phyloP scores from a whole-genome alignment of 2,797 vertebrate species.

The Squalus acanthias region DNA sequence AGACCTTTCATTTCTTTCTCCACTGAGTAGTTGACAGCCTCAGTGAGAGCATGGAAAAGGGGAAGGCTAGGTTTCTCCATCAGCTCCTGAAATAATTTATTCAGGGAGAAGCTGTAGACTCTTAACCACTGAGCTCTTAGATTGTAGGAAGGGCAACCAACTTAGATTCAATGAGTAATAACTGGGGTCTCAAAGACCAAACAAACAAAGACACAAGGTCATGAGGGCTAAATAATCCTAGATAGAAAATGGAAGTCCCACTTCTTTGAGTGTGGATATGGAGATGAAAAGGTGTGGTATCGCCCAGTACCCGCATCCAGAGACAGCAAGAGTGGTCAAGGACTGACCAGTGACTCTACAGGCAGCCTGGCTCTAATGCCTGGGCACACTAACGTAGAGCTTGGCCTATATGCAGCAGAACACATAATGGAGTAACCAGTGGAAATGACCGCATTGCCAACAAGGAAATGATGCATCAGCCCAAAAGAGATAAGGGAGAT shows the following conservation, averaged over 20 bases:
- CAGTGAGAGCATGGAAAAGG: neutral
- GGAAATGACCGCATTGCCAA: neutral
- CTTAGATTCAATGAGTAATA: no score
- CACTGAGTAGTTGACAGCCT: neutral
- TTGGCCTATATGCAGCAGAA: neutral
- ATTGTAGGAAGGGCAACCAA: no score
- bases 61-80: neutral
- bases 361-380: neutral
- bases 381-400: neutral
- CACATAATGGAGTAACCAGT: neutral
- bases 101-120: no score
- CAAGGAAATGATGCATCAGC: neutral
- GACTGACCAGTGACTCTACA: neutral
- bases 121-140: no score
- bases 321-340: neutral
- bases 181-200: neutral
- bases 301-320: neutral
- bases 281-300: neutral
- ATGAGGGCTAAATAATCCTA: neutral
- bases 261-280: neutral
- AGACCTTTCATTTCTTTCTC: no score
- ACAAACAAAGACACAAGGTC: neutral
- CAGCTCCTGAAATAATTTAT: no score
- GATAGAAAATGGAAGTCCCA: neutral
- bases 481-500: neutral